Base-by-base conservation (phyloP, 2,888 invertebrate genomes). In the Baccha elongata region DNA sequence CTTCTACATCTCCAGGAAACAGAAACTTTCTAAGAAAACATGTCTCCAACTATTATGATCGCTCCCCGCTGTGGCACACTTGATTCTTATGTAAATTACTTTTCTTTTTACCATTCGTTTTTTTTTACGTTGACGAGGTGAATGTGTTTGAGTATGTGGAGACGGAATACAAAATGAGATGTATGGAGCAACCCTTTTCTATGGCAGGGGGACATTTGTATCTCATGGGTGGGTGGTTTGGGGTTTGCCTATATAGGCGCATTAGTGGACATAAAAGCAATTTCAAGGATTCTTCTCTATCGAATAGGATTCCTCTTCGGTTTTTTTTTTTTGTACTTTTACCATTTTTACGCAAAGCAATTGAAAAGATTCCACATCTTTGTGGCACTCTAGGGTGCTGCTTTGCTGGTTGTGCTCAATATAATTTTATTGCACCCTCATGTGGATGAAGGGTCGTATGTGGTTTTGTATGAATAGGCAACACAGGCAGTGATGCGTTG, bases 221-320 rank as follows among this genome's bases (percentile, higher is more conserved):
- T 42, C 42, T 29, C 52, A 17, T 46, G 53, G 32, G 55, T 35
- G 75, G 75, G 55, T 35, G 75, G 75, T 65, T 81, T 44, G 69
- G 71, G 65, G 60, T 71, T n/a, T 81, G 76, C 71, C 76, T 71
- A 76, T 71, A 76, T 81, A 76, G 81, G 81, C 76, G 71, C 81
- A 81, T 81, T 81, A 81, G 81, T 81, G 81, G 81, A 76, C 81
- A 81, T 81, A 71, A 81, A 81, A 81, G 65, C 75, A 71, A 81
- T 81, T 76, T 72, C 81, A 81, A 67, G 65, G 71, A 81, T 69
- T 74, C 73, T 48, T 60, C 53, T 64, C 44, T 40, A 50, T 71
- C 50, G 29, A 69, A 67, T 60, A 64, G 65, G 75, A 65, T 50
- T 76, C 75, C 46, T 53, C 68, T 44, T 26, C 26, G 26, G 15